Conservation (phyloP, 2,797 vertebrate species). For the Sebastolobus altivelis region DNA sequence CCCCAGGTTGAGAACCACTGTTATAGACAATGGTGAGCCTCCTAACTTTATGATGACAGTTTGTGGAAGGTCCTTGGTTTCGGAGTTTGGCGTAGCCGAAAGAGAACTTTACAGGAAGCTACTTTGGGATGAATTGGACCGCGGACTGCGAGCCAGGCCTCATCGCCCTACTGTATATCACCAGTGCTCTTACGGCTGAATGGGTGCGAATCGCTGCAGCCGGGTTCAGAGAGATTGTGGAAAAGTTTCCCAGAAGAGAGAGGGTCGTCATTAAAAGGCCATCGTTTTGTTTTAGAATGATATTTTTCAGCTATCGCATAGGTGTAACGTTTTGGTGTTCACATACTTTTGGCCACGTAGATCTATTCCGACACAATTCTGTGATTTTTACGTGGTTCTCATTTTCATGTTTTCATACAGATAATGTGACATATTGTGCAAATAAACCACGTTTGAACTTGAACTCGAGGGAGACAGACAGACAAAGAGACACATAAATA, state of each 20-base stretch:
- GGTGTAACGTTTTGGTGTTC: neutral
- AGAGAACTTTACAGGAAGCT: conserved; percentile 2
- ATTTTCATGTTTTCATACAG: neutral
- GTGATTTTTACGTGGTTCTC: neutral
- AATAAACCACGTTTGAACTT: neutral
- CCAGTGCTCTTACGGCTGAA: conserved; percentile 5
- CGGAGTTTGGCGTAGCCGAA: neutral
- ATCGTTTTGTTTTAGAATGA: neutral
- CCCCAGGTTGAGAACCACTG: no score
- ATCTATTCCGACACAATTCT: no score
- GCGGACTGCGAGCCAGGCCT: neutral
- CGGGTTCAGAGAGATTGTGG: neutral
- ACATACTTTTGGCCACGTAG: neutral
- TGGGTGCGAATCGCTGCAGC: conserved; percentile 5
- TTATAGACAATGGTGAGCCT: neutral
- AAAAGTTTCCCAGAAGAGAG: conserved; percentile 3
- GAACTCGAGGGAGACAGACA: neutral
- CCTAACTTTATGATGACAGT: neutral
- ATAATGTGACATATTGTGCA: neutral
- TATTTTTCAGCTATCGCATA: neutral
- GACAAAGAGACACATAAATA: neutral
- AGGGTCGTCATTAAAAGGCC: neutral
- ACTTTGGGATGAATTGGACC: conserved; percentile 1
- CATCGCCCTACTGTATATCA: neutral
- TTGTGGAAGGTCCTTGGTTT: neutral